Conservation (phyloP, 2,113 vertebrate species). For the Centropus bengalensis region DNA sequence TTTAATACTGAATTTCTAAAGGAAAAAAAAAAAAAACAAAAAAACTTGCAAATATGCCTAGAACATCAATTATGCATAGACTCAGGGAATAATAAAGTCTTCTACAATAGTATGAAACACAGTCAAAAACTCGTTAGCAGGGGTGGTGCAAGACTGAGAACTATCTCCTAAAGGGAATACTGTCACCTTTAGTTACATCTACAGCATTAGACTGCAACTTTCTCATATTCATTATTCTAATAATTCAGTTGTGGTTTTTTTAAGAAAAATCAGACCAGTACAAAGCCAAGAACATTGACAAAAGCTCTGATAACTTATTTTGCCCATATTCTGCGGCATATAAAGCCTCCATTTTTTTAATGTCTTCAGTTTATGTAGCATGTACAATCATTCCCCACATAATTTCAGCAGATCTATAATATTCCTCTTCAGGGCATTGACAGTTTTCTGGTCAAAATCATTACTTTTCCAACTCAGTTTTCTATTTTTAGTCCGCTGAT, state of each 20-base stretch:
- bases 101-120: not conserved
- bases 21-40: not conserved
- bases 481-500: not conserved
- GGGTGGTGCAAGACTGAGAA: not conserved
- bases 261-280: not conserved
- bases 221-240: not conserved
- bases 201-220: not conserved
- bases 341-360: not conserved
- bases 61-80: not conserved
- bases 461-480: not conserved
- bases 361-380: not conserved
- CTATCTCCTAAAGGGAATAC: not conserved
- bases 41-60: not conserved
- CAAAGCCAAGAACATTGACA: not conserved
- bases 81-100: not conserved
- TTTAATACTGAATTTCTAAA: not conserved
- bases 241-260: not conserved
- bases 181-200: not conserved
- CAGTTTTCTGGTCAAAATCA: conserved; percentile 21
- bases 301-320: not conserved
- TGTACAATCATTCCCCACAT: not conserved
- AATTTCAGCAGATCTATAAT: not conserved
- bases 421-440: not conserved
- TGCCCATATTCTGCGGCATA: not conserved
- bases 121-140: not conserved